A percentile compares a stretch with the other conserved stretches of the same genome.
Conservation (phyloP, 2,888 invertebrate genomes). For the Parascotia fuliginaria region DNA sequence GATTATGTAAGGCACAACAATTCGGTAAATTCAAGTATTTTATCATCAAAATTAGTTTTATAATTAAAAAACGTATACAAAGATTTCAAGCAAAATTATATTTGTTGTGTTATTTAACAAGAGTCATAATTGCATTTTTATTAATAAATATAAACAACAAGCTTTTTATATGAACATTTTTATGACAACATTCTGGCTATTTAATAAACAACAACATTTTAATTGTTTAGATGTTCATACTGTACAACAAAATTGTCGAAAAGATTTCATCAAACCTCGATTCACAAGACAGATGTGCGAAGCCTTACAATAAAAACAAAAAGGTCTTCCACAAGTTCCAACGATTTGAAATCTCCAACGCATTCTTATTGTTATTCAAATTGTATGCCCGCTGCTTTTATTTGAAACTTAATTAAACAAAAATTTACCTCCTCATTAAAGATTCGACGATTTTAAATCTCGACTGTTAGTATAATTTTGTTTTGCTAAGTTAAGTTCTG, state of each 20-base stretch:
- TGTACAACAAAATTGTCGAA: slow-evolving; percentile 6
- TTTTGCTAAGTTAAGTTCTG: slow-evolving; percentile 13
- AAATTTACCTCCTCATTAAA: slow-evolving; percentile 53
- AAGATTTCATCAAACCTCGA: slow-evolving; percentile 14
- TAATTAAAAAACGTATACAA: no score
- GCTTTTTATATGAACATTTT: no score
- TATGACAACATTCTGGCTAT: no score
- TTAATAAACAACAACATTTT: no score
- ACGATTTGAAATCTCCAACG: slow-evolving; percentile 22
- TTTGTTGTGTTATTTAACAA: no score
- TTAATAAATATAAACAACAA: no score
- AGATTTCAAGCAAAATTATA: no score
- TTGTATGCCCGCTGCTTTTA: slow-evolving; percentile 39
- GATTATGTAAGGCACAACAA: background rate
- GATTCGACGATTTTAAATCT: slow-evolving; percentile 40
- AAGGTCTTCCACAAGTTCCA: slow-evolving; percentile 23
- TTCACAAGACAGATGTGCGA: slow-evolving; percentile 8
- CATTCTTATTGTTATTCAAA: slow-evolving; percentile 50
- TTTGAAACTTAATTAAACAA: slow-evolving; percentile 54
- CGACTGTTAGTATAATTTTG: slow-evolving; percentile 16
- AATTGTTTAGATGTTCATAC: no score
- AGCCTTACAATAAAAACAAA: slow-evolving; percentile 31
- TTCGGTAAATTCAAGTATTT: no score
- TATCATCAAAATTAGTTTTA: no score
- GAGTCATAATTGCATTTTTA: no score